Evolutionary conservation across 2,113 vertebrate species (phyloP).

Genomic region (Elephas maximus): DNA sequence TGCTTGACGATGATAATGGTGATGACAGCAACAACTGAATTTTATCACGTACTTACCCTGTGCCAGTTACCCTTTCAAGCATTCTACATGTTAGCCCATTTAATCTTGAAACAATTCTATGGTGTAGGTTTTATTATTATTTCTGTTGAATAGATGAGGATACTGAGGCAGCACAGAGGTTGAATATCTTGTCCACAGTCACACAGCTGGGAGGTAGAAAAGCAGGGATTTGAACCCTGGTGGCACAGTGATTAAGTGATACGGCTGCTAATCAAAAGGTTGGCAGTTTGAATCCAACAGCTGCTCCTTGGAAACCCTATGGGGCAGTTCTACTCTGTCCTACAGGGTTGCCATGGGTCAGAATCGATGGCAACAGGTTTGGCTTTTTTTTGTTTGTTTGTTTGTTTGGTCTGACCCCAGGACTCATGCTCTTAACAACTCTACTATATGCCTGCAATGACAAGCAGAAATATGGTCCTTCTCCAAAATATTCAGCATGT

Average conservation of each 20-base stretch:
- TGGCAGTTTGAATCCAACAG: too few species aligned
- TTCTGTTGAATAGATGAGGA: background rate
- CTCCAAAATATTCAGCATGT: background rate
- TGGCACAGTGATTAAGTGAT: background rate
- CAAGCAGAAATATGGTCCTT: background rate
- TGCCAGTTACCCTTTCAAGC: background rate
- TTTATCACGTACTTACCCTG: background rate
- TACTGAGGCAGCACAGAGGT: background rate
- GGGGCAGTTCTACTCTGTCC: too few species aligned
- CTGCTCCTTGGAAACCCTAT: too few species aligned
- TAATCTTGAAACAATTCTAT: background rate
- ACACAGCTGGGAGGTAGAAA: background rate
- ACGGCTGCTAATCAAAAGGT: too few species aligned
- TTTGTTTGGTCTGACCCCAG: background rate
- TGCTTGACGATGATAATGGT: background rate
- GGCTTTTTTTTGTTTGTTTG: too few species aligned
- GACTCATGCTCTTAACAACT: background rate
- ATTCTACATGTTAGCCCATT: background rate
- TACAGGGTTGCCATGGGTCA: too few species aligned
- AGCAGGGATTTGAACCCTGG: background rate
- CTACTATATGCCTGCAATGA: background rate
- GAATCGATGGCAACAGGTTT: too few species aligned
- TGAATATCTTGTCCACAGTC: conserved; percentile 17
- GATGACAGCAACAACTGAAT: background rate
- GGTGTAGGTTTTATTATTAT: background rate